phyloP scores from a whole-genome alignment of 2,113 vertebrate species.

The Pelusios castaneus region DNA sequence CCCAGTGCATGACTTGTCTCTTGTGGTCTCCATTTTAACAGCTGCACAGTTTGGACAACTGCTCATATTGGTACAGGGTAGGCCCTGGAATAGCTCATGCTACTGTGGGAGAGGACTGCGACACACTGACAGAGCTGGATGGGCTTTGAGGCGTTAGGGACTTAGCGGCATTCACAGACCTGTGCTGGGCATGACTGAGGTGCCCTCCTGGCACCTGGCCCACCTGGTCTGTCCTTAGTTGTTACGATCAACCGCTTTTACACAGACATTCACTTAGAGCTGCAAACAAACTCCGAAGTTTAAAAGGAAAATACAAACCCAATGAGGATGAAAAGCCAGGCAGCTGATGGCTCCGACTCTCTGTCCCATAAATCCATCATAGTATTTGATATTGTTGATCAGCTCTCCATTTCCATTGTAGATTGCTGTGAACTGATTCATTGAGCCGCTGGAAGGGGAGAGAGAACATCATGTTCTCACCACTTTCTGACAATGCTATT shows the following conservation, averaged over 20 bases:
- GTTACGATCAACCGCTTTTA: not conserved
- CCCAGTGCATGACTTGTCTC: not conserved
- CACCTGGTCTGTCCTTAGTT: not conserved
- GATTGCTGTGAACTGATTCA: slow-evolving; percentile 99
- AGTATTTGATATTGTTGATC: slow-evolving; percentile 99
- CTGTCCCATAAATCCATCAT: slow-evolving; percentile 98
- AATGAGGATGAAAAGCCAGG: slow-evolving; percentile 96
- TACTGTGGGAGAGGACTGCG: not conserved
- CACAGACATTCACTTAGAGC: not conserved
- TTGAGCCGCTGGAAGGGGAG: slow-evolving; percentile 87
- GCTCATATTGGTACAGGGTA: accelerated
- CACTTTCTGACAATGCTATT: accelerated
- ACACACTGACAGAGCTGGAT: not conserved
- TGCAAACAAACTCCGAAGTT: accelerated
- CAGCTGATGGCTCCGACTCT: slow-evolving; percentile 98
- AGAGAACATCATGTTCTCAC: not conserved
- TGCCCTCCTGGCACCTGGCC: too few species aligned
- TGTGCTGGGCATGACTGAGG: not conserved
- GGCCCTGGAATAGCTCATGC: accelerated
- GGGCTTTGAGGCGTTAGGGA: not conserved
- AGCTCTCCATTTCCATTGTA: slow-evolving; percentile 93
- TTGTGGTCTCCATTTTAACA: not conserved
- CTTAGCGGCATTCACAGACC: not conserved
- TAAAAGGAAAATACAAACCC: slow-evolving; percentile 80
- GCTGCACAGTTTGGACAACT: not conserved